phyloP scores from a whole-genome alignment of 2,113 vertebrate genomes.

The Engraulis encrasicolus region DNA sequence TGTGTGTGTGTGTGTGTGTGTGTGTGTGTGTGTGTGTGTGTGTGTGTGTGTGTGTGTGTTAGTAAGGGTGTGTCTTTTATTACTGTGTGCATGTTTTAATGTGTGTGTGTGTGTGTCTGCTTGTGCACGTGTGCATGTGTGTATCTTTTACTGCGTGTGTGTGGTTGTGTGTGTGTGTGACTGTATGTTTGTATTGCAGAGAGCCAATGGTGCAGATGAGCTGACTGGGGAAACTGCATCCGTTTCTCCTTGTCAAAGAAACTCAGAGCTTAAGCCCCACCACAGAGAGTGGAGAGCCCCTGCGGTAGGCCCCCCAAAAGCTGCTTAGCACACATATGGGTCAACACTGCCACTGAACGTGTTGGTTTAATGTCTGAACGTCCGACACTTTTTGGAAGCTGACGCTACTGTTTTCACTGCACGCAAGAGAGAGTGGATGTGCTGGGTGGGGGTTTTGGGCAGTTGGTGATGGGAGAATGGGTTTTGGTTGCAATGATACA shows the following conservation, averaged over 20 bases:
- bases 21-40: neutral
- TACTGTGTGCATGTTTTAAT: neutral
- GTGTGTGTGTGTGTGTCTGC: neutral
- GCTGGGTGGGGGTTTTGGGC: no score
- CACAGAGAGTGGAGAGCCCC: no score
- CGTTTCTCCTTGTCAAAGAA: conserved; percentile 30
- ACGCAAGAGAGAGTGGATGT: neutral
- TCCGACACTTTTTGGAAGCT: conserved; percentile 1
- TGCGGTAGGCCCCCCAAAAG: conserved; percentile 27
- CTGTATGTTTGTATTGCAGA: no score
- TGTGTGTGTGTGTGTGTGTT: neutral
- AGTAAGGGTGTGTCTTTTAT: neutral
- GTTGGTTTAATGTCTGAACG: conserved; percentile 31
- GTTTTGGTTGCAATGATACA: no score
- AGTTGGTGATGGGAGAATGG: conserved; percentile 9
- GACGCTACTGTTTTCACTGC: conserved; percentile 36
- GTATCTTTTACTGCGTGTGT: no score
- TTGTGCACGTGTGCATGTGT: neutral
- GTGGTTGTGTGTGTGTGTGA: no score
- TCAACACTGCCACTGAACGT: conserved; percentile 39
- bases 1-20: neutral
- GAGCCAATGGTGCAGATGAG: neutral
- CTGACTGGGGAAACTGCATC: neutral
- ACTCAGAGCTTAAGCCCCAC: conserved; percentile 33
- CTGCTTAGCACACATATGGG: conserved; percentile 21